Percentiles rank a stretch among this genome's conserved stretches.
These are phyloP conservation scores for Drosophila guanche DNA, from an alignment of 1,140 invertebrate species.

Conservation along the genomic window DNA sequence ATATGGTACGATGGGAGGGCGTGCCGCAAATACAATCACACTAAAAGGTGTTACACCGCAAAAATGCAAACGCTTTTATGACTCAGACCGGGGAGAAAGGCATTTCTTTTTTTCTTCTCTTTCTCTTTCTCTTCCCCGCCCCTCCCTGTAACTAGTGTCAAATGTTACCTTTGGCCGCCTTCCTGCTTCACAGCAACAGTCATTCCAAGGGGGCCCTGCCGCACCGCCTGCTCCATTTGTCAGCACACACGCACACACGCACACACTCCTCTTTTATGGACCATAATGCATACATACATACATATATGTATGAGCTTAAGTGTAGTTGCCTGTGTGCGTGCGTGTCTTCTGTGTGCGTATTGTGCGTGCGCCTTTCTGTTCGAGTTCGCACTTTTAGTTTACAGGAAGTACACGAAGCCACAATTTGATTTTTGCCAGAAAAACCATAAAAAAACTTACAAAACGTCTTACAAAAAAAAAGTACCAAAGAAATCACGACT, in stretches of 20 bases:
- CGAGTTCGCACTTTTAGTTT: constrained; percentile 52
- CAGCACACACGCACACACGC: constrained; percentile 10
- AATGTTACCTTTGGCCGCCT: constrained; percentile 19
- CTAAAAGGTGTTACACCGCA: constrained; percentile 72
- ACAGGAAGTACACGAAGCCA: constrained; percentile 47
- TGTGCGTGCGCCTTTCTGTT: constrained; percentile 42
- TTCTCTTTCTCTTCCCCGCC: too few species aligned
- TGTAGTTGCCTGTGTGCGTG: constrained; percentile 9
- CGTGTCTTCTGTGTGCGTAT: constrained; percentile 18
- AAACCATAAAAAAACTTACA: constrained; percentile 47
- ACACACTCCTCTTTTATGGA: constrained; percentile 55
- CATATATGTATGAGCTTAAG: constrained; percentile 41
- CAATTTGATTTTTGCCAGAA: constrained; percentile 54
- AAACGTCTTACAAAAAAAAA: constrained; percentile 6
- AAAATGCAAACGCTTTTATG: constrained; percentile 61
- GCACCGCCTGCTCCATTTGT: constrained; percentile 29
- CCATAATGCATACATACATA: constrained; percentile 57
- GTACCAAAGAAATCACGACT: constrained; percentile 1
- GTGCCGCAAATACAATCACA: constrained; percentile 62
- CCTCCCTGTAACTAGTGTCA: constrained; percentile 43
- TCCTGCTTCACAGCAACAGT: constrained; percentile 30
- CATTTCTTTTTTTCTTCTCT: constrained; percentile 24
- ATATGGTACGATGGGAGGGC: constrained; percentile 4
- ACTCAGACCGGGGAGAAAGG: constrained; percentile 28
- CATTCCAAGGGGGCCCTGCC: constrained; percentile 28